phyloP scores from a whole-genome alignment of 1,140 invertebrate genomes.

The Tribolium madens region DNA sequence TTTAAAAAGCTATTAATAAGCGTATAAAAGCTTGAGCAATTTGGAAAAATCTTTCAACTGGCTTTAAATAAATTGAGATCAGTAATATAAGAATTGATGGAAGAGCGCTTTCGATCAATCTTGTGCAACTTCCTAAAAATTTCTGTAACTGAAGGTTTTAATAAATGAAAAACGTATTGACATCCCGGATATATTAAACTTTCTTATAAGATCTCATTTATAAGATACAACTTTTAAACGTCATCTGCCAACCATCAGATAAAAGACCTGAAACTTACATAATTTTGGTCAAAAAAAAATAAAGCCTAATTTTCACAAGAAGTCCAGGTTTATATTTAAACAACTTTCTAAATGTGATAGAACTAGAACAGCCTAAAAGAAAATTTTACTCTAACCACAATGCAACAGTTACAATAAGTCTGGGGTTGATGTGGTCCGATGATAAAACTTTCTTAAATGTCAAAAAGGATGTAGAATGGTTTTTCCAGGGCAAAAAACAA shows the following conservation, averaged over 20 bases:
- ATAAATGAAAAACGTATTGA: slow-evolving; percentile 25
- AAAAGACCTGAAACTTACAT: no score
- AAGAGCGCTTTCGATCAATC: slow-evolving; percentile 38
- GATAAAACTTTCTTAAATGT: slow-evolving; percentile 36
- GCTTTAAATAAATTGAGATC: slow-evolving; percentile 17
- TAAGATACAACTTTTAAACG: no score
- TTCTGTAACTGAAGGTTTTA: slow-evolving; percentile 22
- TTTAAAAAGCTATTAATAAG: neutral
- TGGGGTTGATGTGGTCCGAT: neutral
- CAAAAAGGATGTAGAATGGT: slow-evolving; percentile 33
- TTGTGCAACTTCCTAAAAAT: slow-evolving; percentile 17
- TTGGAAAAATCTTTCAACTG: slow-evolving; percentile 1
- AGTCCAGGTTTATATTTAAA: neutral
- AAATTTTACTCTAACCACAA: neutral
- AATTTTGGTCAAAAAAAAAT: neutral
- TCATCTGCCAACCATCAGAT: no score
- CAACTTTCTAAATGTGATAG: no score
- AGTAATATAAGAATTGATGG: slow-evolving; percentile 28
- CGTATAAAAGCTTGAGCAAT: neutral
- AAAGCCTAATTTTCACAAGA: neutral
- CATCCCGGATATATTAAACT: neutral
- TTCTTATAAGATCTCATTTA: no score
- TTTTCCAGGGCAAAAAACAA: slow-evolving; percentile 25
- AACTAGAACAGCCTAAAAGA: neutral
- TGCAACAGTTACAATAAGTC: neutral